Conservation (phyloP, 2,888 invertebrate genomes). For the Actias luna region DNA sequence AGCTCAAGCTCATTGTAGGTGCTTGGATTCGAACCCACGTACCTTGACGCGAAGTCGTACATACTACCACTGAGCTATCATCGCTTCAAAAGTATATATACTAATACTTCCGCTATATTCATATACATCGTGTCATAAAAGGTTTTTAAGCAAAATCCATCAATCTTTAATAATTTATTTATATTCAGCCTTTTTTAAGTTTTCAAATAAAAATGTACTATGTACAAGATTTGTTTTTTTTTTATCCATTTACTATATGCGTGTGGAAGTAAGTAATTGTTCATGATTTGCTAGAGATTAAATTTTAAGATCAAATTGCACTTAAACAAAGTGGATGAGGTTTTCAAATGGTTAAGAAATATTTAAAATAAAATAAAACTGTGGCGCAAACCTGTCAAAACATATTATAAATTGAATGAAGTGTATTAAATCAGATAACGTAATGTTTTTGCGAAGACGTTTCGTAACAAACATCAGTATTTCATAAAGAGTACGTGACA, state of each 20-base stretch:
- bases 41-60: too few relatives aligned
- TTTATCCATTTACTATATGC: not conserved
- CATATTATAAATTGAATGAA: not conserved
- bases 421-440: not conserved
- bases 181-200: too few relatives aligned
- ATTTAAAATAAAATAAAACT: not conserved
- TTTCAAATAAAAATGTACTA: not conserved
- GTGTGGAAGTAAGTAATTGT: not conserved
- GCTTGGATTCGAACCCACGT: too few relatives aligned
- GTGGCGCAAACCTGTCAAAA: not conserved
- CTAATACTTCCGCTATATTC: too few relatives aligned
- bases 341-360: not conserved
- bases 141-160: too few relatives aligned
- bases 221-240: not conserved
- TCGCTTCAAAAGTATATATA: too few relatives aligned
- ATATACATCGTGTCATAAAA: too few relatives aligned
- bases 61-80: too few relatives aligned
- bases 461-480: not conserved
- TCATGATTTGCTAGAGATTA: not conserved
- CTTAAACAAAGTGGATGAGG: constrained; percentile 1
- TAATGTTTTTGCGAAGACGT: not conserved
- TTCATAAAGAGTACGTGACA: not conserved
- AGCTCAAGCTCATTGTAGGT: too few relatives aligned
- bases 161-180: too few relatives aligned
- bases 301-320: constrained; percentile 5